Base-by-base conservation (phyloP, 64 coral and sea anemone genomes). In the Exaiptasia diaphana region DNA sequence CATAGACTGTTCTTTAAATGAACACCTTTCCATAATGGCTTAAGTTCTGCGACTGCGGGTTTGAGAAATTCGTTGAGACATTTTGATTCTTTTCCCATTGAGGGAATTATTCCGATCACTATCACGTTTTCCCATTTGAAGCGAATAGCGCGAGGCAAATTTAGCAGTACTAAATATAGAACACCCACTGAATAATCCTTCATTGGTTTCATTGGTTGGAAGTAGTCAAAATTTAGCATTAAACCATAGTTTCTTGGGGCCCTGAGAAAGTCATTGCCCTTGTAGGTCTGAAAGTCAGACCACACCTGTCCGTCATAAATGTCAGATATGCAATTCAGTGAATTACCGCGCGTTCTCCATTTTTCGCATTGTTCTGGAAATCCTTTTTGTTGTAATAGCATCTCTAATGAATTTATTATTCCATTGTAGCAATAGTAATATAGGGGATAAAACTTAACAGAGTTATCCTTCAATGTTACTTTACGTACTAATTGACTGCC, bases 111-210 rank as follows among this genome's bases (percentile, higher is more conserved):
- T 37, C 74, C 50, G 38, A 77, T 36, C 35, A 77, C 74, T 55
- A 77, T 77, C 28, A 77, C 53, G 36, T 77, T 77, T 54, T 77
- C 74, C 74, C 74, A 77, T 52, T 77, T 77, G 53, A 77, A 77
- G 10, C 74, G 52, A 11, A 77, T 34, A n/a, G 46, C 53, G 13
- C 74, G 50, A 20, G 52, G 74, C 30, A 77, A 35, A 52, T 77
- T 57, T 55, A 77, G 50, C 8, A 36, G 50, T 38, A 54, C 74
- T 11, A 77, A 54, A 54, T 77, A 77, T n/a, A 77, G 74, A 32
- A 79, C 76, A 1, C 76, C 56, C 1, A 61, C 56, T 0, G 56
- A 61, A 61, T 61, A 61, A 29, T 61, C 56, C 32, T 61, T 61
- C 54, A 45, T 46, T 23, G 36, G 74, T 20, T 77, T 77, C 27